Conservation (phyloP, 2,888 invertebrate genomes). For the Nesidiocoris tenuis region DNA sequence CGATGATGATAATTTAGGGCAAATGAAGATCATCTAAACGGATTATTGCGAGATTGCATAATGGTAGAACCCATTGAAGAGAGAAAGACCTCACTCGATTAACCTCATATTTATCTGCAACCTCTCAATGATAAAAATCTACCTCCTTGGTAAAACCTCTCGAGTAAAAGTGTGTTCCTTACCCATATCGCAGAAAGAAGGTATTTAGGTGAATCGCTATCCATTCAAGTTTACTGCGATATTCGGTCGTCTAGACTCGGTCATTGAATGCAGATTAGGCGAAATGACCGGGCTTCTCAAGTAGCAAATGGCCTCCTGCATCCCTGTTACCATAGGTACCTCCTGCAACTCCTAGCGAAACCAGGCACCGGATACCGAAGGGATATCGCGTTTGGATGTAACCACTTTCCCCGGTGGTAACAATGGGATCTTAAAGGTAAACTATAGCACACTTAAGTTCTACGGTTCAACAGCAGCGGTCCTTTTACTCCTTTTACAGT, state of each 20-base stretch:
- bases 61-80: no score
- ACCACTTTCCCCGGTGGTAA: constrained; percentile 11
- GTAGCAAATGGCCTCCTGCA: constrained; percentile 1
- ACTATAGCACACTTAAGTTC: constrained; percentile 11
- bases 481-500: background rate
- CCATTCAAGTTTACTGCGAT: constrained; percentile 6
- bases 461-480: background rate
- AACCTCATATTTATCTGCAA: no score
- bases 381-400: constrained; percentile 14
- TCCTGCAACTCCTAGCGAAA: background rate
- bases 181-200: background rate
- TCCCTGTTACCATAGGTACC: background rate
- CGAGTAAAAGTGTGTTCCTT: background rate
- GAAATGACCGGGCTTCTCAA: constrained; percentile 15
- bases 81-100: no score
- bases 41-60: no score
- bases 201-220: background rate
- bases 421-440: constrained; percentile 22
- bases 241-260: constrained; percentile 13
- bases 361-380: background rate
- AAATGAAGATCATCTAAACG: no score
- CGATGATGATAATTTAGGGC: no score
- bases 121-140: no score
- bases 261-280: constrained; percentile 24
- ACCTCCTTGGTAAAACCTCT: no score